phyloP scores from a whole-genome alignment of 2,888 invertebrate genomes.

The Seira musarum region DNA sequence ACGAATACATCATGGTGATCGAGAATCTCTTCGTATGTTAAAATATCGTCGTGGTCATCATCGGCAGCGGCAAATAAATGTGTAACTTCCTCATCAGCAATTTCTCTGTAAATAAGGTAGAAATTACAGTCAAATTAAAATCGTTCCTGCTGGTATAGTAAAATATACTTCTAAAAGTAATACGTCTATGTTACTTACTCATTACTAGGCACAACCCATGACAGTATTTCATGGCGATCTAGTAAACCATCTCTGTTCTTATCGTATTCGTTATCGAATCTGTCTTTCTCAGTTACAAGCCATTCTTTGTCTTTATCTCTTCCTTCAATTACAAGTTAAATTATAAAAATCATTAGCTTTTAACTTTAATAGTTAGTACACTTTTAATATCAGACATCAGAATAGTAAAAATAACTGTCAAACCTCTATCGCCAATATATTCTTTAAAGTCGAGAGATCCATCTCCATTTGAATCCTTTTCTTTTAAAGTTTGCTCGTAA shows the following conservation, averaged over 20 bases:
- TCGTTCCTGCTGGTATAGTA: not conserved
- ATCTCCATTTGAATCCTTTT: conserved; percentile 90
- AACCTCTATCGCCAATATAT: conserved; percentile 82
- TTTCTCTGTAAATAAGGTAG: conserved; percentile 77
- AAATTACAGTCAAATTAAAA: not conserved
- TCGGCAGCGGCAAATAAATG: conserved; percentile 90
- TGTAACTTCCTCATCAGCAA: conserved; percentile 90
- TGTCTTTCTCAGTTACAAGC: conserved; percentile 82
- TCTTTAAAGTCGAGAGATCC: conserved; percentile 89
- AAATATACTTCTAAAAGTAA: not conserved
- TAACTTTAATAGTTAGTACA: not conserved
- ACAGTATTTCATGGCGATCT: conserved; percentile 83
- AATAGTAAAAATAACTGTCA: conserved; percentile 16
- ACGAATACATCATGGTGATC: conserved; percentile 91
- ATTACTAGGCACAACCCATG: conserved; percentile 94
- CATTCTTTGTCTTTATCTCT: conserved; percentile 82
- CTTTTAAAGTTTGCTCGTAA: conserved; percentile 79
- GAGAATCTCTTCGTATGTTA: conserved; percentile 87
- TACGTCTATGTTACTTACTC: conserved; percentile 77
- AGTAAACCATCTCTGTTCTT: conserved; percentile 86
- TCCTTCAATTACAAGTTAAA: conserved; percentile 73
- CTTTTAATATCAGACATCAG: not conserved
- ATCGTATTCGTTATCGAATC: conserved; percentile 91
- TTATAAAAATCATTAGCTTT: conserved; percentile 14
- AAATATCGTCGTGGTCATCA: conserved; percentile 85